Conservation (phyloP, 2,113 vertebrate genomes). For the Atherinomorus stipes region DNA sequence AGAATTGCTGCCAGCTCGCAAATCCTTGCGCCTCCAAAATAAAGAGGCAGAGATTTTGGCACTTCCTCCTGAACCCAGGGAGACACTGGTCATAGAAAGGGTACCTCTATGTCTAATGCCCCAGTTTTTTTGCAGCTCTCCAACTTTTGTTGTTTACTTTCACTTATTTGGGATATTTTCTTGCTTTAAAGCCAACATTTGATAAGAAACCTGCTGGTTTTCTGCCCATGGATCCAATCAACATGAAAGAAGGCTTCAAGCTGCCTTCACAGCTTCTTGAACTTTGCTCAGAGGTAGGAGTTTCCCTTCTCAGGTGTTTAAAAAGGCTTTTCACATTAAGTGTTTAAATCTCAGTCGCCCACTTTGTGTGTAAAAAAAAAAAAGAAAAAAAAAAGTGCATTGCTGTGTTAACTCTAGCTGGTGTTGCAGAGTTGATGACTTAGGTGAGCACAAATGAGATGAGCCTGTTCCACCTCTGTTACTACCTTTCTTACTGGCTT, state of each 20-base stretch:
- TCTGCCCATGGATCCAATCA: conserved; percentile 66
- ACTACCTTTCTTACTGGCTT: no score
- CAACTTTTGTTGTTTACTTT: neutral
- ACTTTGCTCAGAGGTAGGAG: conserved; percentile 70
- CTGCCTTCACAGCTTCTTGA: conserved; percentile 69
- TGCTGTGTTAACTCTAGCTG: no score
- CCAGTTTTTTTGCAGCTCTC: neutral
- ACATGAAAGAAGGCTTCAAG: conserved; percentile 62
- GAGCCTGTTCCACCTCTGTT: no score
- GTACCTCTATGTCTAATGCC: conserved; percentile 6
- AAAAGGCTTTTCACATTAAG: no score
- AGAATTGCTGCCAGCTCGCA: conserved; percentile 68
- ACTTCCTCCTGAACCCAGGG: conserved; percentile 32
- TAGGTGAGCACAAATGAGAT: no score
- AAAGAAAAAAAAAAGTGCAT: no score
- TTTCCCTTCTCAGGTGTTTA: neutral
- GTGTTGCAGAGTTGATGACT: no score
- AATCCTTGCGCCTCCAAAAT: conserved; percentile 78
- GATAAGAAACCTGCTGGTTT: conserved; percentile 61
- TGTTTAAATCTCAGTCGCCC: no score
- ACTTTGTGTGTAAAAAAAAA: no score
- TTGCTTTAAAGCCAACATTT: conserved; percentile 1
- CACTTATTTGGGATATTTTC: neutral
- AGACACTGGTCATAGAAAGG: neutral
- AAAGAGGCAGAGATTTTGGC: conserved; percentile 41